A percentile compares a stretch with the other conserved stretches of the same genome.
Conservation (phyloP, 2,888 invertebrate species). For the Synanthedon formicaeformis region DNA sequence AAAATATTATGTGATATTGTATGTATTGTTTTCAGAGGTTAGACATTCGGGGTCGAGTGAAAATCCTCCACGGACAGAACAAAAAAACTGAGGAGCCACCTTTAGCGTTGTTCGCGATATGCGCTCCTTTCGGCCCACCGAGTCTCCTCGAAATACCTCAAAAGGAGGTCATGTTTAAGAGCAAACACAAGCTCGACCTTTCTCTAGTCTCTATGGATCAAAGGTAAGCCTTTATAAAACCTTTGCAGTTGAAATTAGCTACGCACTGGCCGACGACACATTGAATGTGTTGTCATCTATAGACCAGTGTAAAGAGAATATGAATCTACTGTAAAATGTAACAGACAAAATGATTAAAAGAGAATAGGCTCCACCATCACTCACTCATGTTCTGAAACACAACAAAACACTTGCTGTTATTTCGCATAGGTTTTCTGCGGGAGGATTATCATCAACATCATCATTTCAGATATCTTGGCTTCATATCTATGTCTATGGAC, state of each 20-base stretch:
- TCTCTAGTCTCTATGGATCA: constrained; percentile 98
- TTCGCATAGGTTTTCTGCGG: too few relatives aligned
- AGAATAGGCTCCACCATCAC: too few relatives aligned
- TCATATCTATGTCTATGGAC: too few relatives aligned
- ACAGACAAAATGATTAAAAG: too few relatives aligned
- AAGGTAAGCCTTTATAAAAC: constrained; percentile 62
- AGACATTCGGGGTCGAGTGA: constrained; percentile 97
- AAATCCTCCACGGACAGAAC: constrained; percentile 96
- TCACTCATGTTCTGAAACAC: too few relatives aligned
- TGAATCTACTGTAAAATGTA: too few relatives aligned
- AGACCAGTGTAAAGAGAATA: too few relatives aligned
- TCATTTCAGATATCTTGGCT: too few relatives aligned
- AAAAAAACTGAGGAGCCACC: constrained; percentile 94
- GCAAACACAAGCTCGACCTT: constrained; percentile 98
- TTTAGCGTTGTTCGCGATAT: constrained; percentile 94
- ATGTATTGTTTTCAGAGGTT: constrained; percentile 77
- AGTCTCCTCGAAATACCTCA: constrained; percentile 96
- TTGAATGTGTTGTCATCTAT: too few relatives aligned
- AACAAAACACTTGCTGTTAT: too few relatives aligned
- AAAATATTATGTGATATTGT: background rate
- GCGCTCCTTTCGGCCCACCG: constrained; percentile 99
- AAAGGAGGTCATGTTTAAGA: constrained; percentile 99
- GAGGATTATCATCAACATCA: too few relatives aligned
- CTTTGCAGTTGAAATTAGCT: background rate
- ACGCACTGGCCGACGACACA: background rate